Evolutionary conservation across 2,888 invertebrate species (phyloP), one percentile per base, ranked within the genome.

Genomic region (Acronicta aceris): DNA sequence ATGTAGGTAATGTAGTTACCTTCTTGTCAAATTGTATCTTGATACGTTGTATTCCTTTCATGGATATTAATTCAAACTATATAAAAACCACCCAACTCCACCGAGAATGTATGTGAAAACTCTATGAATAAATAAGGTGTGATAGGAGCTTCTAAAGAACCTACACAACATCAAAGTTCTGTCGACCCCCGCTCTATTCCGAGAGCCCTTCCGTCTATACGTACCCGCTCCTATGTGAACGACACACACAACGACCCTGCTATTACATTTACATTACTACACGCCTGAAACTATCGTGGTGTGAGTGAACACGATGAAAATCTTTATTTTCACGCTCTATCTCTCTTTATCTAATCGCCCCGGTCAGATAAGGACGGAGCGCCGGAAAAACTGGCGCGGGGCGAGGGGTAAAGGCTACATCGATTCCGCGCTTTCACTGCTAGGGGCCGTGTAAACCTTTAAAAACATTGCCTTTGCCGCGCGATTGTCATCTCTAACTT

Each of bases 311-410:
- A 94, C 94, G 94, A 94, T 94, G 94, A 94, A 94, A 94, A 94
- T 94, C 94, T 94, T 94, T 94, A 94, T 94, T 94, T 94, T 94
- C 93, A 94, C 94, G 94, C 94, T 94, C 92, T 94, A 94, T 94
- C 94, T 94, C 91, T 94, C 94, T 93, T 94, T 94, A 94, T 94
- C 94, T 94, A 94, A 94, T 94, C 94, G 92, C 91, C 79, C 79
- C 87, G 88, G 93, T 90, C 93, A 90, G 94, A 94, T 94, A 94
- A 94, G 94, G 94, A 94, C 93, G 89, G 94, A 93, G 87, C 89
- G 89, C 91, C 92, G 93, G 94, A 94, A 94, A 94, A 94, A 94
- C 94, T 93, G 93, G 89, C 82, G 94, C 90, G 93, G 93, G 90
- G 89, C 81, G 93, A 88, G 94, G 90, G 92, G 92, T 93, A 93